Conservation (phyloP, 2,888 invertebrate species). For the Ellobium chinense region DNA sequence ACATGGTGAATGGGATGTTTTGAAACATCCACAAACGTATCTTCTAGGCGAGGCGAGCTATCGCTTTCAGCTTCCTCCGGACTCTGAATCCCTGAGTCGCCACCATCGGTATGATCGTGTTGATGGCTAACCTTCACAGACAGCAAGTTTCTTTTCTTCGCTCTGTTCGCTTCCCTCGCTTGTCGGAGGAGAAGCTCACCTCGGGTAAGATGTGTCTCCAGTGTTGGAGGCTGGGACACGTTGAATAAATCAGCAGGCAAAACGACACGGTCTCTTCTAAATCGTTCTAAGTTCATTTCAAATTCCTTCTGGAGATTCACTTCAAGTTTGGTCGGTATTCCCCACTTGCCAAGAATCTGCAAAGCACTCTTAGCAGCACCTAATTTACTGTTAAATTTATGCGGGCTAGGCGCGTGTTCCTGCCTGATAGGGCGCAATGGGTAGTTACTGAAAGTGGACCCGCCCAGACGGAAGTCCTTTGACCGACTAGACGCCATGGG, state of each 20-base stretch:
- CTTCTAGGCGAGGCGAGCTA: too few species aligned
- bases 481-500: neutral
- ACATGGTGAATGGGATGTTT: neutral
- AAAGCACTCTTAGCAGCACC: slow-evolving; percentile 67
- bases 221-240: slow-evolving; percentile 31
- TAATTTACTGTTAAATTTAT: slow-evolving; percentile 53
- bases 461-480: slow-evolving; percentile 23
- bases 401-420: slow-evolving; percentile 10
- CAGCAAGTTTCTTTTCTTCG: neutral
- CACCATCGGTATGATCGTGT: neutral
- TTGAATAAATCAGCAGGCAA: neutral
- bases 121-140: neutral
- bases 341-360: slow-evolving; percentile 59
- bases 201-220: slow-evolving; percentile 40
- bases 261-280: slow-evolving; percentile 60
- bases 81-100: neutral
- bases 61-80: neutral
- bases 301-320: slow-evolving; percentile 61
- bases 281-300: slow-evolving; percentile 60
- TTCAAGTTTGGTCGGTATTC: slow-evolving; percentile 64
- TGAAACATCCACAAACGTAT: neutral
- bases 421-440: slow-evolving; percentile 19
- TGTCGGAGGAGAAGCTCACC: slow-evolving; percentile 44
- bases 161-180: slow-evolving; percentile 46
- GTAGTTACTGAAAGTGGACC: neutral